These are phyloP conservation scores for Deroplatys truncata DNA, from an alignment of 2,888 invertebrate genomes.

Conservation along the genomic window DNA sequence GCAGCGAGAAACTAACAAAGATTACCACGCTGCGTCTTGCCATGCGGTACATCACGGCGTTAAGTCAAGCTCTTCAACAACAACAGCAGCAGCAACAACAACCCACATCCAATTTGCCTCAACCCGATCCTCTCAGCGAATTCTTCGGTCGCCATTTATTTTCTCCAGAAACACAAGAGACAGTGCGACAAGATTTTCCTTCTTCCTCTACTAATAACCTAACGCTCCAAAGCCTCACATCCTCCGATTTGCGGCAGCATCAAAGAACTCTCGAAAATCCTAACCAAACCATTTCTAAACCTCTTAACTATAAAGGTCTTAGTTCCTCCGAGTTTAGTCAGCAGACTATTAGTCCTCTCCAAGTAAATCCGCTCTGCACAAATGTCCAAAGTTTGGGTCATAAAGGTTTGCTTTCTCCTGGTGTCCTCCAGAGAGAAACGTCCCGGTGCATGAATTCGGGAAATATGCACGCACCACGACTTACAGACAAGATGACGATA, in stretches of 20 bases:
- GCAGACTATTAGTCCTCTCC: neutral
- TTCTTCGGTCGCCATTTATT: neutral
- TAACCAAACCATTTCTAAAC: neutral
- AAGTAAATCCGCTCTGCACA: neutral
- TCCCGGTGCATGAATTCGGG: neutral
- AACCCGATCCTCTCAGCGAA: neutral
- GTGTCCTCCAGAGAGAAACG: neutral
- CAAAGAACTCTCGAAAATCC: neutral
- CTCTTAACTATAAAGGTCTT: neutral
- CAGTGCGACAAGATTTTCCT: neutral
- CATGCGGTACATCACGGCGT: slow-evolving; percentile 81
- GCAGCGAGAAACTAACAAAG: slow-evolving; percentile 78
- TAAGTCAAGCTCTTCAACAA: slow-evolving; percentile 58
- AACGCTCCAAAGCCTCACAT: neutral
- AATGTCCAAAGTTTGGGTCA: neutral
- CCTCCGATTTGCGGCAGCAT: neutral
- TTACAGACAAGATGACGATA: neutral
- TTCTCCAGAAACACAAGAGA: neutral
- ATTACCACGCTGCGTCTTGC: slow-evolving; percentile 83
- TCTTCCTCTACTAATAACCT: neutral
- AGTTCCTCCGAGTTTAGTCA: neutral
- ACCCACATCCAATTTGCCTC: neutral
- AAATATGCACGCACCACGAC: neutral
- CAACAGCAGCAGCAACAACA: slow-evolving; percentile 26
- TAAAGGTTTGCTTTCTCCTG: no score